A percentile compares a stretch with the other conserved stretches of the same genome.
These are phyloP conservation scores for Epinephelus fuscoguttatus DNA, from an alignment of 2,113 vertebrate species.

Conservation along the genomic window DNA sequence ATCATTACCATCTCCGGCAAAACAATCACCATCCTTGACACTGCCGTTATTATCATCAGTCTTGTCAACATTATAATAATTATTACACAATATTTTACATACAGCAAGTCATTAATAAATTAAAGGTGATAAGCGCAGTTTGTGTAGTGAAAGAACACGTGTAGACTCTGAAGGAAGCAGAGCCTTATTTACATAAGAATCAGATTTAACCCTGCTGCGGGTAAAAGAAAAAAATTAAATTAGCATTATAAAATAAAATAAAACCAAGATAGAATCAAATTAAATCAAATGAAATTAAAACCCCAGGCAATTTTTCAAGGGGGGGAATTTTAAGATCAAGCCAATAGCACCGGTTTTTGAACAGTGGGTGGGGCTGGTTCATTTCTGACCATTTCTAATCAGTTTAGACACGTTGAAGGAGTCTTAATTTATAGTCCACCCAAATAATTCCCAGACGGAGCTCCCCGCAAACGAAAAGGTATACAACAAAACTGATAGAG, in stretches of 20 bases:
- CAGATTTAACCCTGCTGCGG: slow-evolving; percentile 66
- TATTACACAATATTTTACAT: slow-evolving; percentile 88
- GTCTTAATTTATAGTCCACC: slow-evolving; percentile 56
- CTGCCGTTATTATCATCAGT: slow-evolving; percentile 68
- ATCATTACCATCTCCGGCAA: slow-evolving; percentile 68
- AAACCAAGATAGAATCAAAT: slow-evolving; percentile 42
- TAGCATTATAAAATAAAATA: slow-evolving; percentile 32
- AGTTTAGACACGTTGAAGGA: slow-evolving; percentile 43
- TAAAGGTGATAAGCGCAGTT: slow-evolving; percentile 86
- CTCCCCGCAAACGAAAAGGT: slow-evolving; percentile 33
- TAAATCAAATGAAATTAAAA: slow-evolving; percentile 33
- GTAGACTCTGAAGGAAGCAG: slow-evolving; percentile 69
- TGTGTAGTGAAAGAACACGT: slow-evolving; percentile 81
- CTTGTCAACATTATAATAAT: slow-evolving; percentile 77
- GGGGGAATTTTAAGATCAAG: slow-evolving; percentile 72
- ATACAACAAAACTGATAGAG: slow-evolving; percentile 11
- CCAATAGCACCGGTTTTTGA: slow-evolving; percentile 76
- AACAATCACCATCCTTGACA: slow-evolving; percentile 67
- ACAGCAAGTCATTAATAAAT: slow-evolving; percentile 90
- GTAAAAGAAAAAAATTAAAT: slow-evolving; percentile 37
- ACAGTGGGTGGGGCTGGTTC: slow-evolving; percentile 57
- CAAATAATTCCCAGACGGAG: slow-evolving; percentile 37
- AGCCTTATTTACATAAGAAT: slow-evolving; percentile 78
- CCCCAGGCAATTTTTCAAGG: slow-evolving; percentile 45
- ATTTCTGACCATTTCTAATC: slow-evolving; percentile 53